These are phyloP conservation scores for Recurvirostra avosetta DNA, from an alignment of 2,113 vertebrate genomes.

Conservation along the genomic window DNA sequence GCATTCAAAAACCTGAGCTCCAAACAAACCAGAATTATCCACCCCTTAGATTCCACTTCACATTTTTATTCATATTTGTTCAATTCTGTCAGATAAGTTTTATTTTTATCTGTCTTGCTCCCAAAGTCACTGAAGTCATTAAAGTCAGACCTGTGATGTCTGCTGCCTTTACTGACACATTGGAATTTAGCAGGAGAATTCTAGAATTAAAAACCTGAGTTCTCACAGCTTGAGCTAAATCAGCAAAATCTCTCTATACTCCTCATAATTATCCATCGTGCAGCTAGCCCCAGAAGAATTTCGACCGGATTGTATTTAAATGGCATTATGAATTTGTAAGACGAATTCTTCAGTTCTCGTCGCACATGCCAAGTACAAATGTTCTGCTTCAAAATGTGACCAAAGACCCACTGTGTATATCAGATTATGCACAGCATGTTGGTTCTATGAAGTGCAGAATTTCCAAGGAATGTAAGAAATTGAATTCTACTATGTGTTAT, in stretches of 20 bases:
- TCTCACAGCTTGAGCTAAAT: background rate
- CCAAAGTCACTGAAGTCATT: conserved; percentile 18
- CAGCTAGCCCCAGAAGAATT: background rate
- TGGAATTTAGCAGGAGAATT: background rate
- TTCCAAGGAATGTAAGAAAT: background rate
- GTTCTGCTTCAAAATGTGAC: background rate
- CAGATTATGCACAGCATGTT: background rate
- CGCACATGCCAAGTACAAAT: background rate
- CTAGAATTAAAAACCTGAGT: background rate
- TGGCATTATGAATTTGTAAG: background rate
- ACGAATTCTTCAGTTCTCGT: background rate
- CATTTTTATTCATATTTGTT: background rate
- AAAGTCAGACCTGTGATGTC: background rate
- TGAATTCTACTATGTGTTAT: background rate
- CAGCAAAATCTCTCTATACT: background rate
- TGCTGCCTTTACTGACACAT: background rate
- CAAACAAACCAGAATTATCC: background rate
- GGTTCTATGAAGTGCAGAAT: background rate
- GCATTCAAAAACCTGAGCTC: background rate
- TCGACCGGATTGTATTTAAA: background rate
- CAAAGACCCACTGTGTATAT: background rate
- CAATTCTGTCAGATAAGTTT: background rate
- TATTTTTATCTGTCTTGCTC: background rate
- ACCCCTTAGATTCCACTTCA: background rate
- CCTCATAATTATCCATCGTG: background rate